Percentiles rank a stretch among this genome's conserved stretches.
Conservation (phyloP, 2,888 invertebrate genomes). For the Ophioninae sp. region DNA sequence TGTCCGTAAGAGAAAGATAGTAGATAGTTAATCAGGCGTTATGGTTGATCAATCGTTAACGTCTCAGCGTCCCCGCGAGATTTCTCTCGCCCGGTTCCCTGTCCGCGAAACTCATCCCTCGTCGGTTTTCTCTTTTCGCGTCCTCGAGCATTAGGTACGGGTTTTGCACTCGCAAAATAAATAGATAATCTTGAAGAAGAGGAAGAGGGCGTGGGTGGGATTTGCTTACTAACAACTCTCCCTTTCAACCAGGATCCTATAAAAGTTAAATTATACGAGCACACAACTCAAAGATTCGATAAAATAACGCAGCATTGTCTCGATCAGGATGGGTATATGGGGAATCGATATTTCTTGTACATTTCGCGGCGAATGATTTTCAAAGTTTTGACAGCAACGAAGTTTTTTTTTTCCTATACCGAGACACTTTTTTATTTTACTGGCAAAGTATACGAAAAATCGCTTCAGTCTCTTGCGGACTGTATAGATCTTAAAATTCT, state of each 20-base stretch:
- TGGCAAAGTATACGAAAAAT: background rate
- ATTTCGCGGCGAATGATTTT: background rate
- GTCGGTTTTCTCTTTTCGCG: conserved; percentile 14
- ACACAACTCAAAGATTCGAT: background rate
- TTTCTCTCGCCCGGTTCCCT: conserved; percentile 1
- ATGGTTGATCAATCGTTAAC: conserved; percentile 71
- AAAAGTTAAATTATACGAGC: conserved; percentile 3
- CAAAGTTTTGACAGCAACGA: background rate
- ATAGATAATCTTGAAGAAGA: conserved; percentile 15
- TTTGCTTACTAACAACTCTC: background rate
- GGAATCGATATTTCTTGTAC: no score
- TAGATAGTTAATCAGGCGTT: conserved; percentile 74
- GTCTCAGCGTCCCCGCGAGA: conserved; percentile 54
- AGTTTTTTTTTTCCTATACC: background rate
- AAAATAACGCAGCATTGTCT: background rate
- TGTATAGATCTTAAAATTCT: background rate
- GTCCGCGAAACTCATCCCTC: conserved; percentile 6
- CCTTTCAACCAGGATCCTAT: background rate
- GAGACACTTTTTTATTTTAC: background rate
- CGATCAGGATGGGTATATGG: background rate
- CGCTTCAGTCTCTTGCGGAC: background rate
- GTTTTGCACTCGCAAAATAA: conserved; percentile 13
- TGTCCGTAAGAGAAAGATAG: conserved; percentile 69
- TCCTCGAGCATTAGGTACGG: background rate
- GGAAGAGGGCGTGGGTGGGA: background rate